These are phyloP conservation scores for Spodoptera exigua DNA, from an alignment of 2,888 invertebrate genomes.

Conservation along the genomic window DNA sequence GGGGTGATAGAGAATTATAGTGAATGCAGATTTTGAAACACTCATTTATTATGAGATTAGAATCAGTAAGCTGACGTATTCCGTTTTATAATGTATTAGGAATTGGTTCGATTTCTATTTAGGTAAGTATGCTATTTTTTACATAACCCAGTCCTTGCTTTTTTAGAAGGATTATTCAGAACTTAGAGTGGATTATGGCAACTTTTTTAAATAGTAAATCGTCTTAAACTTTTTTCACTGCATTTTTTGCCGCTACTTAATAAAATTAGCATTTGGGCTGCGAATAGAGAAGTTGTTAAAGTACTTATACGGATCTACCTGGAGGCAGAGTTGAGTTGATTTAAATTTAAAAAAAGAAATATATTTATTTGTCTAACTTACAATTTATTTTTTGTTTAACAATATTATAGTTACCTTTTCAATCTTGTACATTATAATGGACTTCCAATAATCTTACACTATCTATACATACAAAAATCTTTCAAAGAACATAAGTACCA, in stretches of 20 bases:
- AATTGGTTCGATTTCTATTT: conserved; percentile 6
- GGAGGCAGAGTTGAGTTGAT: no score
- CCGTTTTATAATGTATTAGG: conserved; percentile 17
- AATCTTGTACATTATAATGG: no score
- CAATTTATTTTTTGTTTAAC: no score
- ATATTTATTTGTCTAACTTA: not conserved
- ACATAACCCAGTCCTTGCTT: not conserved
- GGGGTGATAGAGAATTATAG: conserved; percentile 28
- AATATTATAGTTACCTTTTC: no score
- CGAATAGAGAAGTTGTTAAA: no score
- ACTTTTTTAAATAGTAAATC: not conserved
- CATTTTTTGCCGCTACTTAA: not conserved
- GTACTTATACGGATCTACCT: no score
- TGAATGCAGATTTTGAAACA: conserved; percentile 43
- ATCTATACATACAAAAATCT: no score
- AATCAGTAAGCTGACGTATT: conserved; percentile 38
- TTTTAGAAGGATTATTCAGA: conserved; percentile 2
- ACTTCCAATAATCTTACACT: no score
- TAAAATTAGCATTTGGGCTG: no score
- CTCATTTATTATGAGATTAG: conserved; percentile 45
- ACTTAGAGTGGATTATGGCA: not conserved
- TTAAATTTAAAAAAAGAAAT: not conserved
- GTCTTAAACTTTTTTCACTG: not conserved
- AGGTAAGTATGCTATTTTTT: conserved; percentile 21
- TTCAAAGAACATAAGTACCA: no score